These are phyloP conservation scores for Benitochromis conjunctus DNA, from an alignment of 2,113 vertebrate species.

Conservation along the genomic window DNA sequence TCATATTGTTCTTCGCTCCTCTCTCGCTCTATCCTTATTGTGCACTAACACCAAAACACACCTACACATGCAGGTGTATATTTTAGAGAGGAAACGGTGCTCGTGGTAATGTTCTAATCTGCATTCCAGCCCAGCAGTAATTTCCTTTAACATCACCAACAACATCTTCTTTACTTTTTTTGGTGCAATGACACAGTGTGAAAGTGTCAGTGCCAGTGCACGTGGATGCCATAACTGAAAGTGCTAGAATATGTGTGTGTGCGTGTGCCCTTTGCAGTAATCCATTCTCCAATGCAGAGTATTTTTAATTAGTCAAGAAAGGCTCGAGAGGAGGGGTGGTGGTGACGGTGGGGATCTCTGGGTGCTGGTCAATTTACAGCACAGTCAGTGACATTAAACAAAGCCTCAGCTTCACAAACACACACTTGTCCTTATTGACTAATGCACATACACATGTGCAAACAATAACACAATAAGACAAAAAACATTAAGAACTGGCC, in stretches of 20 bases:
- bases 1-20: background rate
- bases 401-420: background rate
- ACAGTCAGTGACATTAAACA: slow-evolving; percentile 45
- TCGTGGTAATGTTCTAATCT: background rate
- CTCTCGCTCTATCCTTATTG: background rate
- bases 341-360: background rate
- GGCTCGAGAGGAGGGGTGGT: background rate
- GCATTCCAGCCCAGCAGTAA: slow-evolving; percentile 5
- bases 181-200: background rate
- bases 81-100: background rate
- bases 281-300: slow-evolving; percentile 42
- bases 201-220: background rate
- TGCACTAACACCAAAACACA: background rate
- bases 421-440: background rate
- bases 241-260: background rate
- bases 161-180: background rate
- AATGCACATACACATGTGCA: background rate
- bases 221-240: background rate
- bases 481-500: background rate
- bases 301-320: slow-evolving; percentile 51
- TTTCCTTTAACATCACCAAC: slow-evolving; percentile 19
- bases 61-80: background rate
- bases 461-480: background rate
- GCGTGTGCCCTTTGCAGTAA: slow-evolving; percentile 36
- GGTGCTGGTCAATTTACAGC: slow-evolving; percentile 31